phyloP scores from a whole-genome alignment of 2,113 vertebrate species.

The Cynoglossus semilaevis region DNA sequence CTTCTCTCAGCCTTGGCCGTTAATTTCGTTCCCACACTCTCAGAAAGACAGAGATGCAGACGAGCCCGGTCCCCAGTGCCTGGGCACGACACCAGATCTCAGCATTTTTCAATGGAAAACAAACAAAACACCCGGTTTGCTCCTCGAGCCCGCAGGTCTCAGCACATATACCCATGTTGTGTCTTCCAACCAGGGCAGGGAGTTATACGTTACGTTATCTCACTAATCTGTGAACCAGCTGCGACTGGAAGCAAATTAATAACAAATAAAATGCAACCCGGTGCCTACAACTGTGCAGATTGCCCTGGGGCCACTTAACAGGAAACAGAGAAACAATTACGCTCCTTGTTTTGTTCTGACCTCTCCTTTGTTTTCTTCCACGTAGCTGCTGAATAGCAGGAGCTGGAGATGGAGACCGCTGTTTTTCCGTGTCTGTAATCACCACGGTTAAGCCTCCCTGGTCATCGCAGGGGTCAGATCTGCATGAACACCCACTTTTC shows the following conservation, averaged over 20 bases:
- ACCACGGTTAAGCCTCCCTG: constrained; percentile 56
- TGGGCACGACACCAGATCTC: constrained; percentile 42
- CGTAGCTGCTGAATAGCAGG: constrained; percentile 54
- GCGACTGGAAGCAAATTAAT: constrained; percentile 71
- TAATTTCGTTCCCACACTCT: constrained; percentile 35
- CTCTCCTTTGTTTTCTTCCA: constrained; percentile 70
- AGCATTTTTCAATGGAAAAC: constrained; percentile 39
- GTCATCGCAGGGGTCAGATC: constrained; percentile 63
- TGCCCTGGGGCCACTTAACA: constrained; percentile 68
- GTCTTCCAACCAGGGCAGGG: constrained; percentile 58
- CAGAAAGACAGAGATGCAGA: constrained; percentile 22
- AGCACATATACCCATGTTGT: constrained; percentile 68
- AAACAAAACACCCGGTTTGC: constrained; percentile 48
- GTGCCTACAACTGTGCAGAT: constrained; percentile 70
- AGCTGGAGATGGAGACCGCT: constrained; percentile 59
- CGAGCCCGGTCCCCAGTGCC: constrained; percentile 22
- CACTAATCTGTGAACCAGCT: constrained; percentile 66
- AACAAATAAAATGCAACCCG: constrained; percentile 72
- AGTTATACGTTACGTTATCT: constrained; percentile 65
- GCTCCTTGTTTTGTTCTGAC: constrained; percentile 74
- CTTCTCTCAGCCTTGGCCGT: constrained; percentile 12
- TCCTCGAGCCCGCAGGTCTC: constrained; percentile 49
- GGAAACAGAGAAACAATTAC: constrained; percentile 72
- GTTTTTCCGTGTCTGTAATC: constrained; percentile 64
- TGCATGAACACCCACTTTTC: constrained; percentile 73